Evolutionary conservation across 2,113 vertebrate species (phyloP), one percentile per base, ranked within the genome.

Genomic region (Nerophis lumbriciformis): DNA sequence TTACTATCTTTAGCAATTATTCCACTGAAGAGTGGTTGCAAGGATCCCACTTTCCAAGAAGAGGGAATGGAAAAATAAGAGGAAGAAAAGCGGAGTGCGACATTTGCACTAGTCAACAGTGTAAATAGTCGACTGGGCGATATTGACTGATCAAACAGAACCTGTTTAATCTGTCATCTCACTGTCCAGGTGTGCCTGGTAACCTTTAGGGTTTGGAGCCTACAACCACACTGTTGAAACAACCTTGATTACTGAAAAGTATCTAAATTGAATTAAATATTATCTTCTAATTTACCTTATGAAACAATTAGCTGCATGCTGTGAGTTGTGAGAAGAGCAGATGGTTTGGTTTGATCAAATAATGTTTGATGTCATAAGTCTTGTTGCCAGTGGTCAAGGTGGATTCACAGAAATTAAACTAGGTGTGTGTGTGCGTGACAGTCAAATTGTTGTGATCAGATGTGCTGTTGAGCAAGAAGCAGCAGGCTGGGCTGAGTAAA

Each of bases 1-100:
- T 57, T 57, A 39, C 55, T 57, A 57, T 44, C 38, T 45, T 57
- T 57, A 57, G 55, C 55, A 16, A 9, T 19, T 44, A 39, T n/a
- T 39, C 16, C 37, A 39, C 37, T 44, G 42, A 57, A 19, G 55
- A 19, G 39, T 21, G 39, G 55, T 21, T 57, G 55, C 10, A 14
- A 21, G 39, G 44, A 57, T 57, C 16, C 16, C 16, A 51, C 6
- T 51, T 49, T 16, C 58, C 13, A 48, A 48, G 28, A 36, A 36
- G 10, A 59, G 21, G 6, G 2, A 5, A 48, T 4, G 42, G 35
- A 35, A 48, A 48, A 8, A 9, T 48, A 48, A 13, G 45, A 36
- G 45, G 6, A 51, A 15, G 15, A 6, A 59, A 48, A 15, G 14
- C 13, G n/a, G 0, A 19, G 13, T 11, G 10, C 21, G 55, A n/a